Evolutionary conservation across 2,113 vertebrate genomes (phyloP).

Genomic region (Carettochelys insculpta): DNA sequence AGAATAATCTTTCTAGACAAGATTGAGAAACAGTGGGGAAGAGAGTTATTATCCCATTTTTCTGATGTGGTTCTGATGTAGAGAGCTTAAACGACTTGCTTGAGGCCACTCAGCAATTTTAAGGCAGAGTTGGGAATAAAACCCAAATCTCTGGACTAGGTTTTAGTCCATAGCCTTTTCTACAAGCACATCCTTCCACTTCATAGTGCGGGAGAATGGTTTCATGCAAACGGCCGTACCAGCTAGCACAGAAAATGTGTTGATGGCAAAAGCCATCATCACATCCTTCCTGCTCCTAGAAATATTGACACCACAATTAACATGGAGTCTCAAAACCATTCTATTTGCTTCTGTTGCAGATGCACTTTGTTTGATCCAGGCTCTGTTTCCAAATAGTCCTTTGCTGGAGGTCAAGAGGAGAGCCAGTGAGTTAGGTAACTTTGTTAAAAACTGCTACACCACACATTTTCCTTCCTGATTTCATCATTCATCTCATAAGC

Average conservation of each 20-base stretch:
- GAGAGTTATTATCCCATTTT: background rate
- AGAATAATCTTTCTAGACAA: background rate
- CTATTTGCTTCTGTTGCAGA: background rate
- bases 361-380: background rate
- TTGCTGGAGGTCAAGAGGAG: rapidly evolving
- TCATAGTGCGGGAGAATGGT: background rate
- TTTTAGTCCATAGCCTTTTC: background rate
- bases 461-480: background rate
- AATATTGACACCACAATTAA: constrained; percentile 49
- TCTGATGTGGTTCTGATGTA: background rate
- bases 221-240: background rate
- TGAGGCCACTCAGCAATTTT: background rate
- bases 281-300: constrained; percentile 24
- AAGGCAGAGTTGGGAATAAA: background rate
- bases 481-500: background rate
- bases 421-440: rapidly evolving
- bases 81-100: background rate
- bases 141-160: background rate
- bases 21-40: background rate
- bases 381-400: background rate
- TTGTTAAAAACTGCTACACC: background rate
- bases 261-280: background rate
- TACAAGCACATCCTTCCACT: background rate
- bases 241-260: background rate
- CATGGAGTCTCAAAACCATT: constrained; percentile 7